Base-by-base conservation (phyloP, 1,140 invertebrate genomes). In the Drosophila kurseongensis region DNA sequence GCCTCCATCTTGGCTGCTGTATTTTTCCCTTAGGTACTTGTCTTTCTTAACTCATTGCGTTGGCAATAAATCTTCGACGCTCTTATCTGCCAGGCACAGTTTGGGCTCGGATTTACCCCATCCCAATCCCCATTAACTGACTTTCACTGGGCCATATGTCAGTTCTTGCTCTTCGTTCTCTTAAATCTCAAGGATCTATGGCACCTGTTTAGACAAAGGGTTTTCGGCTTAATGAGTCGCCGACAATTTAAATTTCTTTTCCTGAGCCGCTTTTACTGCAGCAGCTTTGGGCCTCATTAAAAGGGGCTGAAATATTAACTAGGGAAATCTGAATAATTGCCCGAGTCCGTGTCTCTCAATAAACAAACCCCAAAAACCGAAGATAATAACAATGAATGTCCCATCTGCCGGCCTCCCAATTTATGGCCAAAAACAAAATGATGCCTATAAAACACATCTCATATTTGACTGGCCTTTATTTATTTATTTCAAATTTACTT, bases 21-120 rank as follows among this genome's bases (percentile, higher is more conserved):
- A 56, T 63, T 80, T 79, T 72, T 78, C 65, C 77, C 79, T 86
- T 78, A 76, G 81, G 90, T 86, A 90, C 84, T 91, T 91, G 90
- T 91, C 90, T 90, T 91, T 91, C 90, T 91, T 91, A 91, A 90
- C 90, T 91, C 90, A 91, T 91, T 91, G 90, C 85, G 82, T 90
- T 88, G 82, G 90, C 78, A 83, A 91, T 91, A 91, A 91, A 91
- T 91, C 90, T 91, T 80, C 75, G 80, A 52, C 60, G 65, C 71
- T 91, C 77, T 90, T 91, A 91, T 91, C 90, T 91, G 68, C 50
- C 72, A 81, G 63, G 63, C 76, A 82, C 89, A 91, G 48, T 86
- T 86, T 69, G 58, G 60, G 51, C 56, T 45, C 38, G 44, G 32
- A 48, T 61, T 60, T 38, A 4, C 35, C 42, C n/a, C 29, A 23